These are phyloP conservation scores for Drosophila hamatofila DNA, from an alignment of 2,888 invertebrate species.

Conservation along the genomic window DNA sequence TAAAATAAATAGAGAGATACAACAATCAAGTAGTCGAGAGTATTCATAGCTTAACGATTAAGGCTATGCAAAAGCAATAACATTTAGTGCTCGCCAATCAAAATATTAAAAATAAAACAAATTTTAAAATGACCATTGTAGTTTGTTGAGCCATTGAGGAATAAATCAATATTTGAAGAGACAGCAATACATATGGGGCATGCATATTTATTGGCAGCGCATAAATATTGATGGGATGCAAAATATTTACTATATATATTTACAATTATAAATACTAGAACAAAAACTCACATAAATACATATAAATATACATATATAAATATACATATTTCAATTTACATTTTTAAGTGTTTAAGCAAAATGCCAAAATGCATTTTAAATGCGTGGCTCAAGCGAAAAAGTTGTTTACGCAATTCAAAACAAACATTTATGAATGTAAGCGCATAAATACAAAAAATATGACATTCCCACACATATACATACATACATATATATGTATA, in stretches of 20 bases:
- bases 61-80: constrained; percentile 29
- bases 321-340: constrained; percentile 65
- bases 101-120: constrained; percentile 24
- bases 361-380: constrained; percentile 74
- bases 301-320: constrained; percentile 27
- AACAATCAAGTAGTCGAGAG: constrained; percentile 11
- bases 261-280: constrained; percentile 51
- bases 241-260: constrained; percentile 48
- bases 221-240: constrained; percentile 67
- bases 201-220: constrained; percentile 55
- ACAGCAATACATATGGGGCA: constrained; percentile 25
- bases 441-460: constrained; percentile 34
- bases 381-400: constrained; percentile 53
- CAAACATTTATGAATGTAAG: constrained; percentile 58
- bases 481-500: constrained; percentile 30
- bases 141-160: constrained; percentile 41
- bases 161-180: constrained; percentile 38
- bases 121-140: constrained; percentile 51
- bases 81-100: constrained; percentile 21
- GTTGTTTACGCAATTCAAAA: constrained; percentile 57
- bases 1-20: constrained; percentile 35
- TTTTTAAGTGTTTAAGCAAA: constrained; percentile 74
- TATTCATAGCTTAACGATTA: constrained; percentile 18
- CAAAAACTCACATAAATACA: constrained; percentile 36
- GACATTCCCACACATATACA: constrained; percentile 28